Percentiles rank a stretch among this genome's conserved stretches.
phyloP scores from a whole-genome alignment of 2,888 invertebrate genomes.

The Cephalotes varians region DNA sequence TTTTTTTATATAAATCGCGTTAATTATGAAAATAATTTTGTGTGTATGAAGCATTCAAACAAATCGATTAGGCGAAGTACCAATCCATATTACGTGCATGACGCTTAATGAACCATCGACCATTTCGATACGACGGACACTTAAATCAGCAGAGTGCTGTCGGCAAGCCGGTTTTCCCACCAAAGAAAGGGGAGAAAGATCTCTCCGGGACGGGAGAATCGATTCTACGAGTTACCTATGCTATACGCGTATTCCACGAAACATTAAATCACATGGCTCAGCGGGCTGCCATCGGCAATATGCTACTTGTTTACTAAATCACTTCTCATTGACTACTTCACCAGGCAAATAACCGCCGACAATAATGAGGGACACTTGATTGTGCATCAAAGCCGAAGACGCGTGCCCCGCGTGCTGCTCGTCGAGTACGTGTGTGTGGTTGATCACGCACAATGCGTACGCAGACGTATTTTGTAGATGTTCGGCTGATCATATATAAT shows the following conservation, averaged over 20 bases:
- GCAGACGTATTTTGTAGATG: constrained; percentile 10
- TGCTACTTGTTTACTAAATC: constrained; percentile 84
- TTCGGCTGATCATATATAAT: constrained; percentile 42
- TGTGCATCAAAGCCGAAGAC: constrained; percentile 80
- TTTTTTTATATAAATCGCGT: not conserved
- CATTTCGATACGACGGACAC: constrained; percentile 26
- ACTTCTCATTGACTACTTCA: constrained; percentile 77
- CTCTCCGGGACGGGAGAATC: constrained; percentile 30
- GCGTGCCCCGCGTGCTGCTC: constrained; percentile 71
- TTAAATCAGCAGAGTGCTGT: constrained; percentile 40
- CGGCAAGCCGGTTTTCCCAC: constrained; percentile 44
- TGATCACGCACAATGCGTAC: constrained; percentile 23
- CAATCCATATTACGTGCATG: not conserved
- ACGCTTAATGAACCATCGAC: constrained; percentile 29
- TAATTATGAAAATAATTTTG: not conserved
- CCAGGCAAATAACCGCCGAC: constrained; percentile 77
- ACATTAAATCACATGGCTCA: constrained; percentile 79
- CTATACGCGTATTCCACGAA: constrained; percentile 61
- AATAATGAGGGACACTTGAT: constrained; percentile 81
- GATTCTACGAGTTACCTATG: constrained; percentile 40
- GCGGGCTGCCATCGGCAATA: constrained; percentile 82
- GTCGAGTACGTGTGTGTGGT: constrained; percentile 8
- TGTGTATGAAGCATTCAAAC: not conserved
- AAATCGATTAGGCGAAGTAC: constrained; percentile 17
- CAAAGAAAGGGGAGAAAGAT: constrained; percentile 31